Evolutionary conservation across 2,888 invertebrate genomes (phyloP), one percentile per base, ranked within the genome.

Genomic region (Oscheius onirici): DNA sequence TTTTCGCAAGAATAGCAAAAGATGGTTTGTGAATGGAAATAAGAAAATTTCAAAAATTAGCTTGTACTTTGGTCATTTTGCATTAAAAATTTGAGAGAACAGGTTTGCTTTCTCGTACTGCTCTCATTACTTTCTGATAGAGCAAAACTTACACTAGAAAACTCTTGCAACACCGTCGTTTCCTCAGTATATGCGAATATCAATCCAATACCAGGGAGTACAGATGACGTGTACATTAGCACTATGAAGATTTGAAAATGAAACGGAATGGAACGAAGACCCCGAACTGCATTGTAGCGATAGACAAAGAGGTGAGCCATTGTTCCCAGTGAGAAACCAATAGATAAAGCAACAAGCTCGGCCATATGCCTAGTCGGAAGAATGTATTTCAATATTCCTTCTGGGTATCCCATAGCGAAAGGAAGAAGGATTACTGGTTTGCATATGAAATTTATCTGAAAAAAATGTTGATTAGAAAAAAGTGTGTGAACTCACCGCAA

Each of bases 381-480:
- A 1, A 55, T 22, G 2, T 11, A 17, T 11, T 24, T 55, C 26
- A 55, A 24, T 6, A 55, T 24, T 1, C 54, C 54, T 55, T 55
- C 54, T 11, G 54, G 54, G 34, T 55, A 55, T 3, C 54, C 54
- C 54, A 55, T 55, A 8, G 26, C 28, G 24, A 55, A 55, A 11
- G 54, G 54, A 6, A 55, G 26, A n/a, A 55, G 22, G 2, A 55
- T 28, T 28, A 55, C 22, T 1, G 54, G 54, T 11, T 55, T 22
- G 5, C 26, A 22, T 2, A 55, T 17, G 13, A 55, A 28, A 26
- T 28, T 55, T 28, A 55, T 17, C 54, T 55, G 26, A 24, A 55
- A 24, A 55, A n/a, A n/a, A n/a, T 5, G 10, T n/a, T 1, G 1
- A 1, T 22, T 55, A 6, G 34, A 10, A 49, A n/a, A n/a, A 46